phyloP scores from a whole-genome alignment of 2,888 invertebrate genomes.

The Uloborus plumipes region DNA sequence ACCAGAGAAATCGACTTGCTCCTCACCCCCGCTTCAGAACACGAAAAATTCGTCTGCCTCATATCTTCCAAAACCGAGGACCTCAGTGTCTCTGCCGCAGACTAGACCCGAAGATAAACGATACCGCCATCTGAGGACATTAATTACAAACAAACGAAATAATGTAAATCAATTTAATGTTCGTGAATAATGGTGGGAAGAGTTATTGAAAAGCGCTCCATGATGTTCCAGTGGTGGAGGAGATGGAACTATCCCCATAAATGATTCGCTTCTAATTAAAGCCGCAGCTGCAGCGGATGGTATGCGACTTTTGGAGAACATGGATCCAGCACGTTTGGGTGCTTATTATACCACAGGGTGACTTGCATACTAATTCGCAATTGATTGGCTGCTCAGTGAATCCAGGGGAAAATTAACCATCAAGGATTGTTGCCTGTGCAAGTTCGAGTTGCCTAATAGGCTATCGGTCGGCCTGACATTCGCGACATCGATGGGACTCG shows the following conservation, averaged over 20 bases:
- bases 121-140: slow-evolving; percentile 38
- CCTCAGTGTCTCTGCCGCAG: neutral
- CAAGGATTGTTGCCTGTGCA: slow-evolving; percentile 14
- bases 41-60: neutral
- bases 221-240: slow-evolving; percentile 26
- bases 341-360: slow-evolving; percentile 41
- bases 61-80: slow-evolving; percentile 13
- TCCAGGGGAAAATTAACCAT: slow-evolving; percentile 46
- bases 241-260: slow-evolving; percentile 20
- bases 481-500: slow-evolving; percentile 20
- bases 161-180: slow-evolving; percentile 59
- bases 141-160: slow-evolving; percentile 61
- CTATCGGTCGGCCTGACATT: slow-evolving; percentile 23
- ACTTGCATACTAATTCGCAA: slow-evolving; percentile 57
- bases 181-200: slow-evolving; percentile 55
- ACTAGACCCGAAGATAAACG: slow-evolving; percentile 39
- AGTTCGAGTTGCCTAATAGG: slow-evolving; percentile 23
- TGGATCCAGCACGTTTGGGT: slow-evolving; percentile 15
- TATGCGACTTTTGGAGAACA: slow-evolving; percentile 46
- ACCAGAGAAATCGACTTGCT: slow-evolving; percentile 24
- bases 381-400: slow-evolving; percentile 40
- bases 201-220: slow-evolving; percentile 45
- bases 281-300: slow-evolving; percentile 49
- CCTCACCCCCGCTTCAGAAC: neutral
- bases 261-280: slow-evolving; percentile 55